A percentile compares a stretch with the other conserved stretches of the same genome.
phyloP scores from a whole-genome alignment of 2,113 vertebrate genomes.

The Aleadryas rufinucha region DNA sequence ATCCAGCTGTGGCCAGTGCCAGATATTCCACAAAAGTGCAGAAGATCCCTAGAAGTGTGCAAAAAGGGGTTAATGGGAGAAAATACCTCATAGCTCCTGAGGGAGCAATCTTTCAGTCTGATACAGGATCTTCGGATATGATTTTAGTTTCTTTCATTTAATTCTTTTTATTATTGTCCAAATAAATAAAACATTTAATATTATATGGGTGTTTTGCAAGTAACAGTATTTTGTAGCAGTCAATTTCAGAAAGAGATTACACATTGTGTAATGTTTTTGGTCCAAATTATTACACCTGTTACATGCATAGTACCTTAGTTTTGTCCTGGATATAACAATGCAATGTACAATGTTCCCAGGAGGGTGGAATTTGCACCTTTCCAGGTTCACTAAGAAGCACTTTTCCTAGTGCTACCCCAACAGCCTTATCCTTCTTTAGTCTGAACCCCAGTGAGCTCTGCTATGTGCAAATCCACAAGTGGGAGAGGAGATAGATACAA shows the following conservation, averaged over 20 bases:
- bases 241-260: not conserved
- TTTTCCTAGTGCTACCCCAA: not conserved
- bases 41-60: not conserved
- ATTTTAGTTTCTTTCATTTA: not conserved
- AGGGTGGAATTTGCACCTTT: not conserved
- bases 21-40: not conserved
- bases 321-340: not conserved
- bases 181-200: not conserved
- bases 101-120: not conserved
- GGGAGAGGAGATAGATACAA: not conserved
- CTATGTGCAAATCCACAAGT: not conserved
- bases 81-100: not conserved
- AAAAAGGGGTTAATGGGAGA: not conserved
- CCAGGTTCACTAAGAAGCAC: not conserved
- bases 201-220: not conserved
- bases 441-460: not conserved
- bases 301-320: not conserved
- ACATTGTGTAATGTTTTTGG: not conserved
- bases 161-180: not conserved
- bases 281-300: not conserved
- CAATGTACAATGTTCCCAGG: too few species aligned
- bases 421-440: not conserved
- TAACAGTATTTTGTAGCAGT: not conserved
- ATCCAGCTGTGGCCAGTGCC: not conserved
- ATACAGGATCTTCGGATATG: not conserved